phyloP scores from a whole-genome alignment of 1,140 invertebrate genomes.

The Microplitis demolitor region DNA sequence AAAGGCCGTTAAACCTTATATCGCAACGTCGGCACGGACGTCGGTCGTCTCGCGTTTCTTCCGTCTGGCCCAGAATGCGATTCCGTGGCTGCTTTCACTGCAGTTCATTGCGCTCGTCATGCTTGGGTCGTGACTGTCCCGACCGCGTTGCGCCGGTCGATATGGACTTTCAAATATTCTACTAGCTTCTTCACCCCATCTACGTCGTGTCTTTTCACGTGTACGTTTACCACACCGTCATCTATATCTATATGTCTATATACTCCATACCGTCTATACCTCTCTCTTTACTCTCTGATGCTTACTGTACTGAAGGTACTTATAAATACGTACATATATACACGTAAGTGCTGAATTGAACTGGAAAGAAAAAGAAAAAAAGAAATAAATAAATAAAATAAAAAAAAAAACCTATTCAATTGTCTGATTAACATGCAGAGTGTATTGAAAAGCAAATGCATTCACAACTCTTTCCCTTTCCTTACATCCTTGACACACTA shows the following conservation, averaged over 20 bases:
- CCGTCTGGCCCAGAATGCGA: slow-evolving; percentile 35
- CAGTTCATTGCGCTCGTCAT: slow-evolving; percentile 33
- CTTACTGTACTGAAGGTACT: too few relatives aligned
- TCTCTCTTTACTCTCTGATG: too few relatives aligned
- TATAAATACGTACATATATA: too few relatives aligned
- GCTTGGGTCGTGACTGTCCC: slow-evolving; percentile 17
- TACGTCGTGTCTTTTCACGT: neutral
- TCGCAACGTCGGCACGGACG: slow-evolving; percentile 9
- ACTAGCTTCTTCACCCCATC: slow-evolving; percentile 2
- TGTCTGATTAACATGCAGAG: too few relatives aligned
- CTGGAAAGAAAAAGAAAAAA: too few relatives aligned
- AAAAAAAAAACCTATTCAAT: too few relatives aligned
- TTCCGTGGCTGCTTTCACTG: slow-evolving; percentile 31
- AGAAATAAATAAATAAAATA: too few relatives aligned
- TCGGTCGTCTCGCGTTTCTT: slow-evolving; percentile 27
- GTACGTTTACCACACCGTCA: neutral
- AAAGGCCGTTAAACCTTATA: slow-evolving; percentile 24
- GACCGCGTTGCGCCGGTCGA: slow-evolving; percentile 25
- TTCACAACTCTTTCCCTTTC: neutral
- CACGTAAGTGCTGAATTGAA: too few relatives aligned
- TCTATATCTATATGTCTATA: neutral
- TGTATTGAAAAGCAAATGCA: neutral
- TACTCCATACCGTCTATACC: too few relatives aligned
- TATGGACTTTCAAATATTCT: slow-evolving; percentile 21
- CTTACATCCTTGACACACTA: slow-evolving; percentile 14